A percentile compares a stretch with the other conserved stretches of the same genome.
Evolutionary conservation across 2,113 vertebrate genomes (phyloP).

Genomic region (Aspidoscelis tigris): DNA sequence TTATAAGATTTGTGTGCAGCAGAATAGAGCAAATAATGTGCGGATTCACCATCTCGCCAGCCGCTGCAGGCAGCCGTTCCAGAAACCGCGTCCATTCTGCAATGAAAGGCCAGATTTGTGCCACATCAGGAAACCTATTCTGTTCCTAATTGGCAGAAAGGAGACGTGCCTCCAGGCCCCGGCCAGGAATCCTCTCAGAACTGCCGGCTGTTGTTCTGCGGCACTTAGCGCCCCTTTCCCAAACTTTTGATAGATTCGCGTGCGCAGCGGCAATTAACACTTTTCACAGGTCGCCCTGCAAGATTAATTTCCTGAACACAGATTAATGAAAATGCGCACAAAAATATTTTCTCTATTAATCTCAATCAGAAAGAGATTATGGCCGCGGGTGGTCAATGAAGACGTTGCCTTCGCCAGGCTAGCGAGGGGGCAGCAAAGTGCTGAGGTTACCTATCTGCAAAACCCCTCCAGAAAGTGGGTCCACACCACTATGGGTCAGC

Average conservation of each 20-base stretch:
- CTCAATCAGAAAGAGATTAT: constrained; percentile 65
- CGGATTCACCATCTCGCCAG: background rate
- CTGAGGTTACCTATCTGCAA: background rate
- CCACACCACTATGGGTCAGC: too few relatives aligned
- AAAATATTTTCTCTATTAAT: constrained; percentile 76
- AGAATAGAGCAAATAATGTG: constrained; percentile 13
- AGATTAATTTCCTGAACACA: constrained; percentile 68
- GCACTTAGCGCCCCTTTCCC: constrained; percentile 5
- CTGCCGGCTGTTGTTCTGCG: background rate
- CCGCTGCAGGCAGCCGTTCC: rapidly evolving
- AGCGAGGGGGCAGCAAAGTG: constrained; percentile 6
- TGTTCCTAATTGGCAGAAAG: background rate
- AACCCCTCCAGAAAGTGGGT: rapidly evolving
- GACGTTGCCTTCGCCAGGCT: constrained; percentile 31
- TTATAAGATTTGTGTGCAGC: background rate
- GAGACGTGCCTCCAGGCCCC: background rate
- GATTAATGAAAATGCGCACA: constrained; percentile 66
- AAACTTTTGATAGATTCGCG: constrained; percentile 60
- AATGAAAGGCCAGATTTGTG: background rate
- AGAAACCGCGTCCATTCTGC: rapidly evolving
- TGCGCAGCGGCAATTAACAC: constrained; percentile 64
- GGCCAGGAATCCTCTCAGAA: background rate
- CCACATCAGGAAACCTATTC: background rate
- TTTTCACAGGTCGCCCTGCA: constrained; percentile 62
- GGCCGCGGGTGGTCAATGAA: constrained; percentile 61